Base-by-base conservation (phyloP, 2,113 vertebrate genomes). In the Chionomys nivalis region DNA sequence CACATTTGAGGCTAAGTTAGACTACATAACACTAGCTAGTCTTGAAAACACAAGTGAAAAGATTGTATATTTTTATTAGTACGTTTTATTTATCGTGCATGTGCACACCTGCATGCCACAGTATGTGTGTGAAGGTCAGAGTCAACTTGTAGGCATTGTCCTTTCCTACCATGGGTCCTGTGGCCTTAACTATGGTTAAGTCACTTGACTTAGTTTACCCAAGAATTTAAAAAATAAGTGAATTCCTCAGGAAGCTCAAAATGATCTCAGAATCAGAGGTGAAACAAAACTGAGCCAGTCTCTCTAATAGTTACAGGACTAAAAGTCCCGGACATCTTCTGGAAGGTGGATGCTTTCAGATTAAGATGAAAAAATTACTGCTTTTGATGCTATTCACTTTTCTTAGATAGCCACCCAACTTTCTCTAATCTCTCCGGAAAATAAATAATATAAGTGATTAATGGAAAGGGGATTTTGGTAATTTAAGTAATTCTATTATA, bases 231-330 rank as follows among this genome's bases (percentile, higher is more conserved):
- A 77, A 94, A 63, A 31, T 66, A 75, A 75, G 28, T 87, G 44
- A 75, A 17, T 94, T 77, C 90, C 28, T 72, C 24, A 75, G 14
- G 61, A 88, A 92, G 61, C 33, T 91, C 39, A 90, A 44, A 94
- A 87, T 81, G 31, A 61, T 72, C 63, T 72, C 52, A 42, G 47
- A 79, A 61, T 96, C 52, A 93, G 28, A 96, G 36, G 42, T 31
- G 13, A 49, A 89, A 58, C 31, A 78, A 47, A 13, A 31, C 70
- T n/a, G 63, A 13, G 5, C 19, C 73, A 66, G 33, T 66, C 2
- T 5, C 8, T 58, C 44, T 73, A 47, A 55, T 82, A 87, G 81
- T 49, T 72, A 94, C 75, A 83, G 47, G 24, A 8, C 42, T 70
- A 21, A 76, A 90, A 36, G 72, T 52, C 4, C 55, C 52, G 12